These are phyloP conservation scores for Varroa destructor DNA, from an alignment of 1,140 invertebrate species.

Conservation along the genomic window DNA sequence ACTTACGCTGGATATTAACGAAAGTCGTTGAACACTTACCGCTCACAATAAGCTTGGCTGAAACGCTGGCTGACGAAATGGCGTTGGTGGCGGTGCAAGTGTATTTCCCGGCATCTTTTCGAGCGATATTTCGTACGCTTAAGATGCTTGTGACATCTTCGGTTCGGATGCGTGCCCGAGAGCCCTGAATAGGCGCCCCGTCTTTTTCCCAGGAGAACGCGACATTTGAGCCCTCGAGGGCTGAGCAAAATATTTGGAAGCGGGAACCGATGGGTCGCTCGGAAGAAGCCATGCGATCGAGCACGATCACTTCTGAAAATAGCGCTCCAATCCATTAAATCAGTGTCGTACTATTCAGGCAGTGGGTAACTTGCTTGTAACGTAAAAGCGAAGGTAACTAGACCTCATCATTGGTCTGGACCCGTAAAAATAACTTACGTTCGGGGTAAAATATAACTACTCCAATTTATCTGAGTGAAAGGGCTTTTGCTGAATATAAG, in stretches of 20 bases:
- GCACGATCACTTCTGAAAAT: conserved; percentile 16
- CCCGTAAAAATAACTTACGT: too few relatives aligned
- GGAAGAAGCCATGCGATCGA: conserved; percentile 1
- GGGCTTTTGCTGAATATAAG: too few relatives aligned
- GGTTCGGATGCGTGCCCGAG: neutral
- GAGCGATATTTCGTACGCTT: neutral
- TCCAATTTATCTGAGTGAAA: too few relatives aligned
- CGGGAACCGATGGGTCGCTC: conserved; percentile 14
- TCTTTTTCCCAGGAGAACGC: conserved; percentile 19
- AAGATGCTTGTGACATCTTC: neutral
- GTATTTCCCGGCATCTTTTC: conserved; percentile 9
- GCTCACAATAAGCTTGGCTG: neutral
- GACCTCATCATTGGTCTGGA: too few relatives aligned
- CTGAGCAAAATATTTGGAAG: conserved; percentile 20
- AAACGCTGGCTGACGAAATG: neutral
- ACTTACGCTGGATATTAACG: too few relatives aligned
- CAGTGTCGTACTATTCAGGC: too few relatives aligned
- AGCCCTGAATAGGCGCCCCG: neutral
- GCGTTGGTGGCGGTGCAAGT: neutral
- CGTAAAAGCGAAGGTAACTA: too few relatives aligned
- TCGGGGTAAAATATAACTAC: too few relatives aligned
- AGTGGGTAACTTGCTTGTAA: too few relatives aligned
- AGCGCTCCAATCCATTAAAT: too few relatives aligned
- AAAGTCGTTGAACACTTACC: neutral
- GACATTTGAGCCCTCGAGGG: neutral